Conservation (phyloP, 1,140 invertebrate species). For the Manduca sexta region DNA sequence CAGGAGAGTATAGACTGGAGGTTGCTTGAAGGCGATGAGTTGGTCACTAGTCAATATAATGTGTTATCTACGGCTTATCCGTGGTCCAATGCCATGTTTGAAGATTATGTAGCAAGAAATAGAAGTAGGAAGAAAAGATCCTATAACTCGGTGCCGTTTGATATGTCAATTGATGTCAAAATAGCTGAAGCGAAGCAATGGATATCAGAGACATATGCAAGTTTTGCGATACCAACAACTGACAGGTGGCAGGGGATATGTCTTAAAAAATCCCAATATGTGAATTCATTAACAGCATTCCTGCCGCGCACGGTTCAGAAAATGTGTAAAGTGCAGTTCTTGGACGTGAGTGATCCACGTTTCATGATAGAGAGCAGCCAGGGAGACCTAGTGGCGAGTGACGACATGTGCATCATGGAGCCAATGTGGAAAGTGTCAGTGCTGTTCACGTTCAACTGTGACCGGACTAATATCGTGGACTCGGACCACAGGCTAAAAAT, state of each 20-base stretch:
- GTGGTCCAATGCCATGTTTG: conserved; percentile 73
- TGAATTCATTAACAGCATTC: conserved; percentile 84
- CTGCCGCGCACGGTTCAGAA: conserved; percentile 82
- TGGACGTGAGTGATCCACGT: conserved; percentile 84
- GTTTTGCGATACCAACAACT: conserved; percentile 85
- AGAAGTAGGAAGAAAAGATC: conserved; percentile 66
- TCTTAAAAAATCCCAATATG: conserved; percentile 82
- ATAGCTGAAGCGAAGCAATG: conserved; percentile 84
- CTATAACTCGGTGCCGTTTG: conserved; percentile 59
- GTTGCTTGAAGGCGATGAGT: conserved; percentile 60
- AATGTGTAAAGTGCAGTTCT: conserved; percentile 82
- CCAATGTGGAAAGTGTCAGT: conserved; percentile 87
- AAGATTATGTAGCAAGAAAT: conserved; percentile 73
- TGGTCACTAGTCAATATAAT: conserved; percentile 64
- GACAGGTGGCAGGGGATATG: conserved; percentile 86
- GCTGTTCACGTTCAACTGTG: conserved; percentile 79
- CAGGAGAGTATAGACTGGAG: conserved; percentile 63
- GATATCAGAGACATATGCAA: conserved; percentile 88
- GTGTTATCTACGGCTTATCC: conserved; percentile 61
- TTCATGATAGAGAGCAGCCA: conserved; percentile 85
- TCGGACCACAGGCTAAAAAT: conserved; percentile 86
- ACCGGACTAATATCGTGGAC: conserved; percentile 78
- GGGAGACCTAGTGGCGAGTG: conserved; percentile 85
- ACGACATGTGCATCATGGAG: conserved; percentile 85
- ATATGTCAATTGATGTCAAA: conserved; percentile 72